phyloP scores from a whole-genome alignment of 2,113 vertebrate genomes.

The Eclectus roratus region DNA sequence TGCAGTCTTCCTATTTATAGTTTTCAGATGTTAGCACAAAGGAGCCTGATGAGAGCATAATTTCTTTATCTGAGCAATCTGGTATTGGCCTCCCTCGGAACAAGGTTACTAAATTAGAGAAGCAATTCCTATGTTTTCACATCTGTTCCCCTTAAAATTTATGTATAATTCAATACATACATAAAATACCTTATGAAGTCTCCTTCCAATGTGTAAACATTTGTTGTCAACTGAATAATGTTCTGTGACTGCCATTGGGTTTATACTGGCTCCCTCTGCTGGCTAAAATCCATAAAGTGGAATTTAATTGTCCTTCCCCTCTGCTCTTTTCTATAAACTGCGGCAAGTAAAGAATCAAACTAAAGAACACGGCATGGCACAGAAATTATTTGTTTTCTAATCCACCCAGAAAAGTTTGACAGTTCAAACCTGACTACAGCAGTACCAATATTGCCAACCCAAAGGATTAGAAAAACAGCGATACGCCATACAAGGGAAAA shows the following conservation, averaged over 20 bases:
- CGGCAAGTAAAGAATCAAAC: neutral
- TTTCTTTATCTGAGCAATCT: neutral
- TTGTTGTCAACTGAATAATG: neutral
- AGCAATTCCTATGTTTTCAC: neutral
- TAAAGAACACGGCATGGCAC: fast-evolving
- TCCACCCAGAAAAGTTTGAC: neutral
- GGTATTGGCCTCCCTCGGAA: neutral
- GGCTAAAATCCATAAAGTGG: neutral
- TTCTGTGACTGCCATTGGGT: neutral
- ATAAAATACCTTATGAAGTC: neutral
- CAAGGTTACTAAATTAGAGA: neutral
- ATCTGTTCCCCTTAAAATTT: slow-evolving; percentile 26
- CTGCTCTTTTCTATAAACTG: neutral
- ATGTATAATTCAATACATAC: neutral
- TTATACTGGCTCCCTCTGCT: slow-evolving; percentile 58
- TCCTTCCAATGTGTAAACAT: neutral
- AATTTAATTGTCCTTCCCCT: neutral
- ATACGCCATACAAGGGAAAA: neutral
- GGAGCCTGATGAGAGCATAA: neutral
- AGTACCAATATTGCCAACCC: neutral
- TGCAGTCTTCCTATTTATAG: neutral
- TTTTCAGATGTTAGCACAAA: neutral
- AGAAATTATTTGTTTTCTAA: neutral
- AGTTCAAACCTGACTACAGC: neutral
- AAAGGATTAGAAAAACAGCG: neutral